phyloP scores from a whole-genome alignment of 35 echinoderm and acorn worm species.

The Lytechinus pictus region DNA sequence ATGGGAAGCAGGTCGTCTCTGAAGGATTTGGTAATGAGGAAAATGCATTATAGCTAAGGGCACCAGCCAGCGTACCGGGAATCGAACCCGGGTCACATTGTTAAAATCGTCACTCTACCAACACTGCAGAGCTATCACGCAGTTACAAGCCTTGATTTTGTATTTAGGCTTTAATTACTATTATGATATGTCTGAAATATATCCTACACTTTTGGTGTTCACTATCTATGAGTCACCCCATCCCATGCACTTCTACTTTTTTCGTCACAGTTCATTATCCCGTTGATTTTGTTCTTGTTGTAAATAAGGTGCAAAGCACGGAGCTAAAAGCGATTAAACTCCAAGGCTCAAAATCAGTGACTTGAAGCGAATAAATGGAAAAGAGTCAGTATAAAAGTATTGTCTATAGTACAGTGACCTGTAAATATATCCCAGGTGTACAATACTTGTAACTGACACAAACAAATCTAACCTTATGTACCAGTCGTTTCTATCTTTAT shows the following conservation, averaged over 20 bases:
- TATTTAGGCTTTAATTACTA: too few relatives aligned
- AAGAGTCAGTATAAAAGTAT: neutral
- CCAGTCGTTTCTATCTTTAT: neutral
- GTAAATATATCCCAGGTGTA: neutral
- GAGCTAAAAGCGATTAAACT: neutral
- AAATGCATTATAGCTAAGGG: too few relatives aligned
- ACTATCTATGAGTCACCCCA: neutral
- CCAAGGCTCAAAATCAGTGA: slow-evolving; percentile 3
- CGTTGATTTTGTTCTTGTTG: neutral
- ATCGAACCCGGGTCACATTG: too few relatives aligned
- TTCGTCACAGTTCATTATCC: slow-evolving; percentile 1
- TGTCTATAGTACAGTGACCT: slow-evolving; percentile 10
- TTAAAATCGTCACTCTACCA: too few relatives aligned
- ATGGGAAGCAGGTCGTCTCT: too few relatives aligned
- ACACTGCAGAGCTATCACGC: too few relatives aligned
- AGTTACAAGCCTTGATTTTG: too few relatives aligned
- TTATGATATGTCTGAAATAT: too few relatives aligned
- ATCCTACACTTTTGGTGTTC: too few relatives aligned
- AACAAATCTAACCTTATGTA: slow-evolving; percentile 6
- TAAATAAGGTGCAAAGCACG: neutral
- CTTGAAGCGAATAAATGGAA: neutral
- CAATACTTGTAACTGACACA: neutral
- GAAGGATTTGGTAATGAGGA: too few relatives aligned
- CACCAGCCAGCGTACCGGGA: too few relatives aligned
- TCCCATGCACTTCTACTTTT: neutral